Evolutionary conservation across 2,797 vertebrate genomes (phyloP).

Genomic region (Pantherophis vulpinus): DNA sequence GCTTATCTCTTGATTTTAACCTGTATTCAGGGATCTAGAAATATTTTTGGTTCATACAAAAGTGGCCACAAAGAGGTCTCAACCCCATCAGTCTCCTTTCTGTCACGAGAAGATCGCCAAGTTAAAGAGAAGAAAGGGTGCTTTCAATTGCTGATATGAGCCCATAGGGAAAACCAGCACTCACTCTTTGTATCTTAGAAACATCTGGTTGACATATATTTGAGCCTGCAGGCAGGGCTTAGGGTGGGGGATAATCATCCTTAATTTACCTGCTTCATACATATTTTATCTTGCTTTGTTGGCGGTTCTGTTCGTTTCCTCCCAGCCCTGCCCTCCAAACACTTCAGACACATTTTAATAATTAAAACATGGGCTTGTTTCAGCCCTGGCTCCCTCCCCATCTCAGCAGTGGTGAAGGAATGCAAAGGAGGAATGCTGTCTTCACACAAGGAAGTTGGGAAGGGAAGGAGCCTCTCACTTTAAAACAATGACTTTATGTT

Average conservation of each 20-base stretch:
- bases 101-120: fast-evolving
- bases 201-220: constrained; percentile 48
- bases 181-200: neutral
- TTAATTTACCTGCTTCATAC: constrained; percentile 14
- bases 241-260: constrained; percentile 23
- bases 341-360: constrained; percentile 1
- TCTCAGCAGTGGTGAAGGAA: constrained; percentile 78
- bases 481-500: constrained; percentile 82
- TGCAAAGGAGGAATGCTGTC: constrained; percentile 82
- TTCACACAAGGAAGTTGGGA: constrained; percentile 74
- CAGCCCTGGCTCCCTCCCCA: constrained; percentile 51
- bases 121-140: neutral
- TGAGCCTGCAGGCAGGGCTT: neutral
- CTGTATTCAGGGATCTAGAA: fast-evolving
- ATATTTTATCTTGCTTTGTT: constrained; percentile 10
- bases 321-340: neutral
- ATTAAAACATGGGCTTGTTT: constrained; percentile 37
- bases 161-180: constrained; percentile 17
- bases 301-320: constrained; percentile 4
- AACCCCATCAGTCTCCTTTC: fast-evolving
- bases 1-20: neutral
- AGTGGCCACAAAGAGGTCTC: neutral
- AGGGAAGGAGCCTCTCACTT: constrained; percentile 64
- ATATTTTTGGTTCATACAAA: fast-evolving
- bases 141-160: neutral